Evolutionary conservation across 2,113 vertebrate genomes (phyloP).

Genomic region (Podocnemis expansa): DNA sequence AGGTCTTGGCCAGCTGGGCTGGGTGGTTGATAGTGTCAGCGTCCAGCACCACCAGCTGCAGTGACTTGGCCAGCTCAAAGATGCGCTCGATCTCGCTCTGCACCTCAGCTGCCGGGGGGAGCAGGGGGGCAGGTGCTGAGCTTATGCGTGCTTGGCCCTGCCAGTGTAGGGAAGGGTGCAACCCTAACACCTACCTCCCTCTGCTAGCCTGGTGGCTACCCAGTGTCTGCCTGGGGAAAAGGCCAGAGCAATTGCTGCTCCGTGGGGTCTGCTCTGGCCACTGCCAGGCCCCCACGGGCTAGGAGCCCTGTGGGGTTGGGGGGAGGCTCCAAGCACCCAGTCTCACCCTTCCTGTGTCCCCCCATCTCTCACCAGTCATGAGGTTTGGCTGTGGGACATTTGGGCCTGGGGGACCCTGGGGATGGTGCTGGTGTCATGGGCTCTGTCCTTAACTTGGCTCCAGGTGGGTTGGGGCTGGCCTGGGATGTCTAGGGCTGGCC

Average conservation of each 20-base stretch:
- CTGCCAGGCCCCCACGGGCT: neutral
- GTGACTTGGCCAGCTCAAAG: constrained; percentile 95
- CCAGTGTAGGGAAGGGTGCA: too few species aligned
- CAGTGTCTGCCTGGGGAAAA: neutral
- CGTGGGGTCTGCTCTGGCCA: neutral
- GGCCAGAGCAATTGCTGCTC: neutral
- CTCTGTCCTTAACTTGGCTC: too few species aligned
- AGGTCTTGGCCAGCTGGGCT: constrained; percentile 94
- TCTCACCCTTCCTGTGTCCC: neutral
- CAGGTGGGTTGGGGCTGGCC: neutral
- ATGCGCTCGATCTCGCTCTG: constrained; percentile 98
- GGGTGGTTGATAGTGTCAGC: constrained; percentile 98
- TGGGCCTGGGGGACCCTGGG: neutral
- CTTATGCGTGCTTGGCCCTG: neutral
- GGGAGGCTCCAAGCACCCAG: too few species aligned
- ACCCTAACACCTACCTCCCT: neutral
- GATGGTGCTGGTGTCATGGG: too few species aligned
- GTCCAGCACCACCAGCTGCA: constrained; percentile 94
- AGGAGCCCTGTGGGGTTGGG: neutral
- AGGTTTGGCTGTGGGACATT: too few species aligned
- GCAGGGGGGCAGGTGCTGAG: neutral
- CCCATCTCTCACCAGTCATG: too few species aligned
- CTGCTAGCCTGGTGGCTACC: neutral
- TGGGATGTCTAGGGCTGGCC: accelerated
- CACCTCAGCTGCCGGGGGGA: constrained; percentile 85